phyloP scores from a whole-genome alignment of 2,113 vertebrate species.

The Panthera uncia region DNA sequence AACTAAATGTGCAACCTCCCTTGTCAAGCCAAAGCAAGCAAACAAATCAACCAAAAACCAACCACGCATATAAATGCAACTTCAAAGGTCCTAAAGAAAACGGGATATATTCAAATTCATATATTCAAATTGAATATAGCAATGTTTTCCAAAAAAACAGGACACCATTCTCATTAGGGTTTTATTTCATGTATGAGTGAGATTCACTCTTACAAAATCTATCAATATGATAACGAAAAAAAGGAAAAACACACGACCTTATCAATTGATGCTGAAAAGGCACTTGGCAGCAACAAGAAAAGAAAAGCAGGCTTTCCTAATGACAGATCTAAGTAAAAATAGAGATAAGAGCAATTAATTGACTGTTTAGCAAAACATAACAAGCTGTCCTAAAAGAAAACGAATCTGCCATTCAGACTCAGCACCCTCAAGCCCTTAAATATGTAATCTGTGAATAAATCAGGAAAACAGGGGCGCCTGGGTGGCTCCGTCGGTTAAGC shows the following conservation, averaged over 20 bases:
- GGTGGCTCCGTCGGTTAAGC: too few species aligned
- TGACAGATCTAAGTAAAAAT: constrained; percentile 1
- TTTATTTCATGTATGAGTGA: not conserved
- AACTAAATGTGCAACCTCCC: not conserved
- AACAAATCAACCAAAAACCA: not conserved
- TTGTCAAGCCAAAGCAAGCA: not conserved
- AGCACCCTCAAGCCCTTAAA: not conserved
- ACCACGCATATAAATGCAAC: not conserved
- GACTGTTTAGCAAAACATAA: not conserved
- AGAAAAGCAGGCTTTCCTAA: not conserved
- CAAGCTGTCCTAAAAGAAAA: not conserved
- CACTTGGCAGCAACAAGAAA: not conserved
- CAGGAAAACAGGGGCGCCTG: not conserved
- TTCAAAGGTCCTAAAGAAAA: not conserved
- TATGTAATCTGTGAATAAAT: not conserved
- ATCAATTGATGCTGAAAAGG: not conserved
- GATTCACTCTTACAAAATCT: not conserved
- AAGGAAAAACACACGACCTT: not conserved
- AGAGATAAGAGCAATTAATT: not conserved
- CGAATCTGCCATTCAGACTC: not conserved
- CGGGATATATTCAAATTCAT: not conserved
- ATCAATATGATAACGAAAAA: not conserved
- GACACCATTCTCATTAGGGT: not conserved
- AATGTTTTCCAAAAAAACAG: not conserved
- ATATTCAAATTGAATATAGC: not conserved